Evolutionary conservation across 2,888 invertebrate genomes (phyloP).

Genomic region (Metellina segmentata): DNA sequence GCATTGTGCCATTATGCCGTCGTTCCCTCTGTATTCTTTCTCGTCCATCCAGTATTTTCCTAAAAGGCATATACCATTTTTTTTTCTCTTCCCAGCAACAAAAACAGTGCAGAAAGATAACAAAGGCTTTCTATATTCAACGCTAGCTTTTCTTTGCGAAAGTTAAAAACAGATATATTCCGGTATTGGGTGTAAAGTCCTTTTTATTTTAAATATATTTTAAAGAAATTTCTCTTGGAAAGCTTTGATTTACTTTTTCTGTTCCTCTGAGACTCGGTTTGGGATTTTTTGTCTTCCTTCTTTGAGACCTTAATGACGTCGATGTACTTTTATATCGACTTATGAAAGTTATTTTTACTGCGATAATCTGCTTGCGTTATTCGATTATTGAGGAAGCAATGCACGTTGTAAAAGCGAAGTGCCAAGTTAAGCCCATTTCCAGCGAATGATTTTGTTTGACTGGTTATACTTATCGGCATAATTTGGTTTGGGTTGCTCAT

Average conservation of each 20-base stretch:
- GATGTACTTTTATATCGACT: conserved; percentile 11
- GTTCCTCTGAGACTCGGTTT: neutral
- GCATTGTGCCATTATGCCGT: conserved; percentile 42
- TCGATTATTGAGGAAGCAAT: neutral
- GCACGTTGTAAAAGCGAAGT: neutral
- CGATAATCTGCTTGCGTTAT: neutral
- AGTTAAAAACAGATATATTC: conserved; percentile 30
- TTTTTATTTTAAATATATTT: neutral
- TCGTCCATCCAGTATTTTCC: neutral
- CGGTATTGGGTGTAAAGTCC: conserved; percentile 14
- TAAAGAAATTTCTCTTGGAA: neutral
- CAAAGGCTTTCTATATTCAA: conserved; percentile 28
- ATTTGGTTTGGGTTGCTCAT: too few species aligned
- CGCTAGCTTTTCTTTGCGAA: neutral
- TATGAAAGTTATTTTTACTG: neutral
- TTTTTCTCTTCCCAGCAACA: conserved; percentile 14
- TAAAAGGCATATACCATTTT: neutral
- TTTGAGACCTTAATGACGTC: conserved; percentile 11
- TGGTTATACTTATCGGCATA: too few species aligned
- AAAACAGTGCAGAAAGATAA: conserved; percentile 28
- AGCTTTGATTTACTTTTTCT: conserved; percentile 8
- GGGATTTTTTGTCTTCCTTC: neutral
- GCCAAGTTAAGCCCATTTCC: too few species aligned
- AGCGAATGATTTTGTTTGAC: too few species aligned
- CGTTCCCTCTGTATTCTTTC: conserved; percentile 4